Percentiles rank a stretch among this genome's conserved stretches.
Evolutionary conservation across 1,140 invertebrate species (phyloP).

Genomic region (Drosophila kikkawai): DNA sequence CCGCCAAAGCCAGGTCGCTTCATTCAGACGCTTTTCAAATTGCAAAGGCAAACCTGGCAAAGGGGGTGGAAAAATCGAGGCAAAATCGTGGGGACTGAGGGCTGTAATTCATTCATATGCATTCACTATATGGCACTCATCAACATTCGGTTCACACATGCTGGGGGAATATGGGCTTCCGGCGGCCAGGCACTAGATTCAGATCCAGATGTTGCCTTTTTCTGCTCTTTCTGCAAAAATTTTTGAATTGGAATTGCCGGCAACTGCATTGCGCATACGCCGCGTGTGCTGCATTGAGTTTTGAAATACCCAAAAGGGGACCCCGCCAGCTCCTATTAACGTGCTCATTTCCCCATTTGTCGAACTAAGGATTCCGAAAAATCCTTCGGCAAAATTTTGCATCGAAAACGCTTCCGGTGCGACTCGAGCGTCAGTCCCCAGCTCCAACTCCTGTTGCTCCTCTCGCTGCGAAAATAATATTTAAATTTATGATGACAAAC

Average conservation of each 20-base stretch:
- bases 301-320: constrained; percentile 21
- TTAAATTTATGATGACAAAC: constrained; percentile 81
- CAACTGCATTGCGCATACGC: constrained; percentile 69
- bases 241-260: constrained; percentile 11
- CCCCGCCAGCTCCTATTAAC: constrained; percentile 53
- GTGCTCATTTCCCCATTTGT: constrained; percentile 74
- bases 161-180: constrained; percentile 52
- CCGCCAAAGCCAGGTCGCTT: constrained; percentile 36
- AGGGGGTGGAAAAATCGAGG: constrained; percentile 1
- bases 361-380: constrained; percentile 38
- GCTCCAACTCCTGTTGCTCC: constrained; percentile 35
- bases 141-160: constrained; percentile 53
- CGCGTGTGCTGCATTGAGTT: constrained; percentile 45
- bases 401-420: constrained; percentile 34
- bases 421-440: no score
- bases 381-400: constrained; percentile 21
- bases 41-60: constrained; percentile 27
- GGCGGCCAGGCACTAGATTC: constrained; percentile 9
- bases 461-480: constrained; percentile 53
- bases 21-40: constrained; percentile 46
- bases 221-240: constrained; percentile 13
- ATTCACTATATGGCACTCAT: constrained; percentile 48
- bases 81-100: not conserved
- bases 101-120: constrained; percentile 53
- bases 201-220: constrained; percentile 34